These are phyloP conservation scores for Sebastes schlegelii DNA, from an alignment of 2,113 vertebrate species.

Conservation along the genomic window DNA sequence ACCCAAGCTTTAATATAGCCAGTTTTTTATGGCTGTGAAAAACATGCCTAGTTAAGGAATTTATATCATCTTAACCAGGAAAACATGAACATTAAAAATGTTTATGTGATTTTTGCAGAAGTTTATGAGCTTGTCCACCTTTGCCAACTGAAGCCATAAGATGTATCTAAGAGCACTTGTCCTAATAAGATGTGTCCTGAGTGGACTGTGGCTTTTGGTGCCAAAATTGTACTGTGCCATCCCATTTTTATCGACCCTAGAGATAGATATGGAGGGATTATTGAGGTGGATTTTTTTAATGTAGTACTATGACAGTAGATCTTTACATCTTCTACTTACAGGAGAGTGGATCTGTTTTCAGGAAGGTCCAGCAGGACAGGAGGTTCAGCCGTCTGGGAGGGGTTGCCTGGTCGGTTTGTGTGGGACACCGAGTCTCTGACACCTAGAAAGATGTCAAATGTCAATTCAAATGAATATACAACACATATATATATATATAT, in stretches of 20 bases:
- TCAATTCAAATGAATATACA: not conserved
- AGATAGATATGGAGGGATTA: not conserved
- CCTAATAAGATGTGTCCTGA: not conserved
- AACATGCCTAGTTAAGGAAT: constrained; percentile 13
- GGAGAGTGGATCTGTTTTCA: constrained; percentile 86
- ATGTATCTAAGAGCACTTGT: not conserved
- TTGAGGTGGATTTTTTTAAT: constrained; percentile 1
- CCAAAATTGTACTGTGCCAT: not conserved
- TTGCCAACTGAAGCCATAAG: not conserved
- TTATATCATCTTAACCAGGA: not conserved
- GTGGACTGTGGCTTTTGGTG: not conserved
- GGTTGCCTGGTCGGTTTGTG: constrained; percentile 84
- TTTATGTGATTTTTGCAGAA: not conserved
- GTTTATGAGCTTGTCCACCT: not conserved
- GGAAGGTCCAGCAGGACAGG: constrained; percentile 91
- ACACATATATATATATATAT: not conserved
- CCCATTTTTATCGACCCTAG: not conserved
- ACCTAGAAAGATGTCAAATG: constrained; percentile 78
- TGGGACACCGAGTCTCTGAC: constrained; percentile 95
- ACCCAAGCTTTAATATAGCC: not conserved
- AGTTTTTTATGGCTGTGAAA: not conserved
- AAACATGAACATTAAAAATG: not conserved
- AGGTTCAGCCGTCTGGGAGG: constrained; percentile 85
- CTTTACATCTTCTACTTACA: constrained; percentile 84
- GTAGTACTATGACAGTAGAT: not conserved